Evolutionary conservation across 2,797 vertebrate species (phyloP).

Genomic region (Vireo griseus): DNA sequence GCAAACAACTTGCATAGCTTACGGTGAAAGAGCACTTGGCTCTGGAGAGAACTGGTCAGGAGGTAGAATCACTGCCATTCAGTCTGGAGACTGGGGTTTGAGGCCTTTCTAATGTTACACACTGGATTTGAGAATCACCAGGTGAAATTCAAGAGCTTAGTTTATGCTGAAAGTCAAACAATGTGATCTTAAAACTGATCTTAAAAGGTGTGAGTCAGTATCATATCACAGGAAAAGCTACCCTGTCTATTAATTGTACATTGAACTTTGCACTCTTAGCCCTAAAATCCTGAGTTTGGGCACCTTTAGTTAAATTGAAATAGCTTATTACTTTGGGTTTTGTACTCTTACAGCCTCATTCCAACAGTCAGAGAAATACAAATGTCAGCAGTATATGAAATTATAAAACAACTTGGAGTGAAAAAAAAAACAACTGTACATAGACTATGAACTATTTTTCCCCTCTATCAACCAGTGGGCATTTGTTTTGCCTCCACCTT

Average conservation of each 20-base stretch:
- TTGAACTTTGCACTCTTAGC: not conserved
- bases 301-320: not conserved
- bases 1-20: not conserved
- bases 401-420: not conserved
- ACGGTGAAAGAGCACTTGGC: not conserved
- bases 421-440: not conserved
- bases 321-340: not conserved
- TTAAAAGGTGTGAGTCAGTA: slow-evolving; percentile 32
- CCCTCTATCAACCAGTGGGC: not conserved
- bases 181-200: not conserved
- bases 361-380: not conserved
- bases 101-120: not conserved
- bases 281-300: not conserved
- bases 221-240: slow-evolving; percentile 7
- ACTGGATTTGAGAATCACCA: not conserved
- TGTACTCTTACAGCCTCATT: not conserved
- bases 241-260: not conserved
- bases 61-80: not conserved
- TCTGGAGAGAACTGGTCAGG: not conserved
- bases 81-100: not conserved
- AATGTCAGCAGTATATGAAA: not conserved
- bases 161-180: slow-evolving; percentile 54
- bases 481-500: not conserved
- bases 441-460: not conserved
- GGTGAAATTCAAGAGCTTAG: not conserved